These are phyloP conservation scores for Rousettus madagascariensis DNA, from an alignment of 2,797 vertebrate genomes.

Conservation along the genomic window DNA sequence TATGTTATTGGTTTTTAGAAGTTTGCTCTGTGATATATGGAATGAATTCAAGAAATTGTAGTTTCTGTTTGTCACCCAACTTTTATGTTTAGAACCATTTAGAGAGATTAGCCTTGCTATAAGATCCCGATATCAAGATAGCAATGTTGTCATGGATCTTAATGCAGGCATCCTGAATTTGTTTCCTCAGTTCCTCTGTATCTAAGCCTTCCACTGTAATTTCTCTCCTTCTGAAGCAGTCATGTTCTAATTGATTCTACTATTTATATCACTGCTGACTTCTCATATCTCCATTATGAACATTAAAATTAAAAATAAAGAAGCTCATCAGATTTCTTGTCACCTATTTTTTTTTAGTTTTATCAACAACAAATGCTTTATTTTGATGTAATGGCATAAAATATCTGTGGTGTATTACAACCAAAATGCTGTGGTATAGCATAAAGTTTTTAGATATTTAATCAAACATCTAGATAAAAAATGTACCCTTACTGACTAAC, in stretches of 20 bases:
- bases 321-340: not conserved
- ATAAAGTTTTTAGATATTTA: conserved; percentile 71
- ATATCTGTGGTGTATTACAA: not conserved
- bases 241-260: not conserved
- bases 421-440: conserved; percentile 53
- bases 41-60: not conserved
- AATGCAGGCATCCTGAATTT: not conserved
- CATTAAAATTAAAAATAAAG: conserved; percentile 54
- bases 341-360: conserved; percentile 40
- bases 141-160: not conserved
- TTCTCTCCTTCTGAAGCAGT: not conserved
- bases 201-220: not conserved
- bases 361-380: conserved; percentile 57
- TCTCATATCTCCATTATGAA: not conserved
- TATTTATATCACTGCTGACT: not conserved
- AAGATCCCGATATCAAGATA: not conserved
- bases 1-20: not conserved
- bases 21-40: not conserved
- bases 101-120: not conserved
- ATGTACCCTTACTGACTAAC: conserved; percentile 27
- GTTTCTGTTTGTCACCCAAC: not conserved
- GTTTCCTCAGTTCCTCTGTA: not conserved
- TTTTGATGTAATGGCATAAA: conserved; percentile 21
- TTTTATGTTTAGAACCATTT: not conserved
- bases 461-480: conserved; percentile 77